These are phyloP conservation scores for Mixornis gularis DNA, from an alignment of 2,113 vertebrate species.

Conservation along the genomic window DNA sequence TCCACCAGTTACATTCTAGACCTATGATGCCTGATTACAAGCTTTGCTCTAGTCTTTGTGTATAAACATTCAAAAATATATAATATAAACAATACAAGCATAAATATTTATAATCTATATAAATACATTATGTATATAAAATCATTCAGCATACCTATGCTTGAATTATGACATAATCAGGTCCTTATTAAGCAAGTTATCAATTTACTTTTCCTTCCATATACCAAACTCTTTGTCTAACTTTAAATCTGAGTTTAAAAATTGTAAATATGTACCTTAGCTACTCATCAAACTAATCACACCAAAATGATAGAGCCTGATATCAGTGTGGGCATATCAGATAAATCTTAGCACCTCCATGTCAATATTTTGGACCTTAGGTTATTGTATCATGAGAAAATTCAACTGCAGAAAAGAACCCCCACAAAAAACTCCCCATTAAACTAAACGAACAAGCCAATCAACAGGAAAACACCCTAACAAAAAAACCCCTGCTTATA, in stretches of 20 bases:
- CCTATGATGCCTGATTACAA: not conserved
- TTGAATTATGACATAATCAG: not conserved
- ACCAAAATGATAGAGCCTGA: not conserved
- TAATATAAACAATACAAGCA: not conserved
- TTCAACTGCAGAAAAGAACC: not conserved
- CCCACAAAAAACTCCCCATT: not conserved
- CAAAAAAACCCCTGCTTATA: not conserved
- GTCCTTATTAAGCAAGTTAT: not conserved
- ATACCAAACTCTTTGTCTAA: not conserved
- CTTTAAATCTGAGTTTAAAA: not conserved
- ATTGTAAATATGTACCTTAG: not conserved
- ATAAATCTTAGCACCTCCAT: not conserved
- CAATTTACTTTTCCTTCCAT: not conserved
- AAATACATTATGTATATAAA: not conserved
- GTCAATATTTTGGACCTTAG: rapidly evolving
- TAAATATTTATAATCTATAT: not conserved
- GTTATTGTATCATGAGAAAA: not conserved
- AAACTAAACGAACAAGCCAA: not conserved
- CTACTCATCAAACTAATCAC: not conserved
- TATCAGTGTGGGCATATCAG: not conserved
- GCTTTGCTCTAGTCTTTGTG: not conserved
- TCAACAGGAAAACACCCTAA: not conserved
- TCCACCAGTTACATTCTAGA: not conserved
- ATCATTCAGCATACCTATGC: not conserved
- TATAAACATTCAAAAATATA: not conserved